Evolutionary conservation across 2,888 invertebrate species (phyloP).

Genomic region (Apamea sordens): DNA sequence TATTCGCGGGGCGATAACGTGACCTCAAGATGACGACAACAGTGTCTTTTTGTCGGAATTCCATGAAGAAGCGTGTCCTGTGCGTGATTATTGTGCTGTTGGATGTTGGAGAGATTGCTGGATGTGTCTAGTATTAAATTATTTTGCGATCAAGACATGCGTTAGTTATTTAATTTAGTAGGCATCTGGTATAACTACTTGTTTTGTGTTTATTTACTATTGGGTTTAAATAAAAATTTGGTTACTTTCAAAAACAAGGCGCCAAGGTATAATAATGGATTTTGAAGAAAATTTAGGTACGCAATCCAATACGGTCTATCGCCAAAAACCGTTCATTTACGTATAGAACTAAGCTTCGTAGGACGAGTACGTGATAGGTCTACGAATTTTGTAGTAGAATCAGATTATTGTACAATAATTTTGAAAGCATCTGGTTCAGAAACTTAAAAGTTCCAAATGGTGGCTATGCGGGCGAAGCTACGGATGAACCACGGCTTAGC

Average conservation of each 20-base stretch:
- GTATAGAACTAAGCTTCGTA: background rate
- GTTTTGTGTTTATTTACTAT: background rate
- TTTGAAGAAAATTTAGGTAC: background rate
- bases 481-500: background rate
- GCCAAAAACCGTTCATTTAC: background rate
- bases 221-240: background rate
- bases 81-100: conserved; percentile 31
- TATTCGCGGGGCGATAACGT: conserved; percentile 59
- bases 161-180: background rate
- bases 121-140: conserved; percentile 20
- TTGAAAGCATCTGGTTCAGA: background rate
- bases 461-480: too few species aligned
- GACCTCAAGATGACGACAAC: conserved; percentile 62
- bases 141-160: background rate
- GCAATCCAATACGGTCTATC: background rate
- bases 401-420: too few species aligned
- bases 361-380: background rate
- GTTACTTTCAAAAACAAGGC: background rate
- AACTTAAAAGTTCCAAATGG: too few species aligned
- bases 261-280: background rate
- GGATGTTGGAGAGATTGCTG: conserved; percentile 5
- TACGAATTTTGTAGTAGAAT: background rate
- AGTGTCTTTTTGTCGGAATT: conserved; percentile 54
- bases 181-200: background rate
- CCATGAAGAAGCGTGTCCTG: conserved; percentile 38